phyloP scores from a whole-genome alignment of 2,113 vertebrate species.

The Oryzias celebensis region DNA sequence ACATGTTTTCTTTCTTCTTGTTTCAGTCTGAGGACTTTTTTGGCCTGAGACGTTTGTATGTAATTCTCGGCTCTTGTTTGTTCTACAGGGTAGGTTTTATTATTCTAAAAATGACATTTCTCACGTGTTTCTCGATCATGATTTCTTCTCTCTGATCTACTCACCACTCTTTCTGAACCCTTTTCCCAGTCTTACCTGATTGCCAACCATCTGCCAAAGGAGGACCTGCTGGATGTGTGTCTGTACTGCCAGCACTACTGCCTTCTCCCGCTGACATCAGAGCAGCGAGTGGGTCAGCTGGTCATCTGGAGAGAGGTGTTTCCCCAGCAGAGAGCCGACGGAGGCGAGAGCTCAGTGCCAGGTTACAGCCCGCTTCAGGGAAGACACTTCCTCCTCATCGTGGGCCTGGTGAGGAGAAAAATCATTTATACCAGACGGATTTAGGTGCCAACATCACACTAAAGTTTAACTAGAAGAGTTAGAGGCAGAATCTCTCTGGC shows the following conservation, averaged over 20 bases:
- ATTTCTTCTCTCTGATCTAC: not conserved
- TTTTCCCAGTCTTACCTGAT: constrained; percentile 87
- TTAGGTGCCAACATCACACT: not conserved
- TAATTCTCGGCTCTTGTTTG: constrained; percentile 90
- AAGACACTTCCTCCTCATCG: constrained; percentile 91
- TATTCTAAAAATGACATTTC: not conserved
- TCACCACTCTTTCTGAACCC: not conserved
- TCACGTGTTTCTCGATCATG: not conserved
- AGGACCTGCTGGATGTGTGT: constrained; percentile 87
- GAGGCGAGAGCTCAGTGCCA: not conserved
- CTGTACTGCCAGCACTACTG: constrained; percentile 90
- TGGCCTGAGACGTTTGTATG: constrained; percentile 89
- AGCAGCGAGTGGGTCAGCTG: constrained; percentile 86
- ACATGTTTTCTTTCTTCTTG: not conserved
- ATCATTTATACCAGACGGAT: not conserved
- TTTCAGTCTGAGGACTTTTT: constrained; percentile 92
- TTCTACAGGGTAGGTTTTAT: constrained; percentile 89
- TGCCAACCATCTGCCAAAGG: constrained; percentile 89
- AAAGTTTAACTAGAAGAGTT: too few species aligned
- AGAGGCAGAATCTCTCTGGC: too few species aligned
- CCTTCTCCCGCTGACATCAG: constrained; percentile 85
- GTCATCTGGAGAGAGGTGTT: constrained; percentile 96
- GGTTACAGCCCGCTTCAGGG: constrained; percentile 80
- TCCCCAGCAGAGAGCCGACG: constrained; percentile 68
- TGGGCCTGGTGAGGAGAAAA: constrained; percentile 84